A percentile compares a stretch with the other conserved stretches of the same genome.
Conservation (phyloP, 1,140 invertebrate genomes). For the Anthonomus grandis region DNA sequence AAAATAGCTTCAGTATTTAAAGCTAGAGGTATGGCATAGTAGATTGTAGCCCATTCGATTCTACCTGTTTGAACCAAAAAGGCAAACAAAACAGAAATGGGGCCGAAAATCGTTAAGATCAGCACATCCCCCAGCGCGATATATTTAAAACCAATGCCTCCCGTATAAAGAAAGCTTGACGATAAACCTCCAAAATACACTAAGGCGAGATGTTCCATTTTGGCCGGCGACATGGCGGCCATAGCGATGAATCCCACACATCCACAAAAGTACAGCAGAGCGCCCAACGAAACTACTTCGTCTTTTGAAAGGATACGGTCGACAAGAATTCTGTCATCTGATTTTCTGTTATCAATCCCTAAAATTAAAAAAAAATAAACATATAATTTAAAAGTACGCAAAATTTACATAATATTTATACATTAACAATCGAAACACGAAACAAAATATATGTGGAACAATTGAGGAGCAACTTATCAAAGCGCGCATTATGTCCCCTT, state of each 20-base stretch:
- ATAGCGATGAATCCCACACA: slow-evolving; percentile 85
- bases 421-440: too few species aligned
- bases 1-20: slow-evolving; percentile 93
- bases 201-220: slow-evolving; percentile 89
- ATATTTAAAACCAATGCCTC: slow-evolving; percentile 91
- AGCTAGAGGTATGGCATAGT: slow-evolving; percentile 90
- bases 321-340: slow-evolving; percentile 89
- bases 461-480: too few species aligned
- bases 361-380: slow-evolving; percentile 7
- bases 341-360: slow-evolving; percentile 84
- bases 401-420: background rate
- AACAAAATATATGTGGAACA: too few species aligned
- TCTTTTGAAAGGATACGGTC: slow-evolving; percentile 83
- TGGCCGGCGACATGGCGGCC: slow-evolving; percentile 77
- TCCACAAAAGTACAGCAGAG: slow-evolving; percentile 80
- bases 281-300: slow-evolving; percentile 74
- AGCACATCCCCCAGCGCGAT: slow-evolving; percentile 89
- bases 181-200: slow-evolving; percentile 94
- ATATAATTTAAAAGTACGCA: background rate
- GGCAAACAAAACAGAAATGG: slow-evolving; percentile 90
- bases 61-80: slow-evolving; percentile 88
- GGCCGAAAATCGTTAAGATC: slow-evolving; percentile 90
- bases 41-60: slow-evolving; percentile 80
- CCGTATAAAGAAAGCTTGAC: slow-evolving; percentile 91
- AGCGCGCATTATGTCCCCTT: too few species aligned